Base-by-base conservation (phyloP, 2,888 invertebrate species). In the Oscheius myriophilus region DNA sequence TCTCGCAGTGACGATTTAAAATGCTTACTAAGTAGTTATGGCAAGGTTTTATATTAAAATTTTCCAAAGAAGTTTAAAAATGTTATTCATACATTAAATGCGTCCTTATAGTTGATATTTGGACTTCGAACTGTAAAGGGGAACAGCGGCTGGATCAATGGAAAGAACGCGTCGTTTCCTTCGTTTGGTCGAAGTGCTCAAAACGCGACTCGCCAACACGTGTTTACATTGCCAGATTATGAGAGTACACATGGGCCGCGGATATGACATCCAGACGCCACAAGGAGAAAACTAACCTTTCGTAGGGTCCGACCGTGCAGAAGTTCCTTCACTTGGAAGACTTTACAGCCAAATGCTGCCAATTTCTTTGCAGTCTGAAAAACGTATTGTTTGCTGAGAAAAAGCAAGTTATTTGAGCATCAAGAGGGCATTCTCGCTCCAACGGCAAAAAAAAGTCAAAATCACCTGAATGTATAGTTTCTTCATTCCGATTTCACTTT, bases 281-380 rank as follows among this genome's bases (percentile, higher is more conserved):
- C 14, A 23, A 41, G 9, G 25, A 54, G 23, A 39, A 18, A 39
- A n/a, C 25, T 53, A 18, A 91, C 91, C 89, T 90, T 90, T 84
- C 90, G 89, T 82, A 90, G 89, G 1, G 90, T 90, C 81, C 90
- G 89, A 55, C 90, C 90, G 63, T 90, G 87, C 14, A 90, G 87
- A 6, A 90, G 86, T 83, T 91, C 91, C 82, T 91, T 91, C 49
- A 91, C 91, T 79, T 90, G 89, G 80, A 90, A 91, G 16, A 91
- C 88, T 73, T 90, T 89, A 86, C 91, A 91, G 46, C 90, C 90
- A 84, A 89, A 90, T 7, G 90, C 89, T 3, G 91, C 90, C 71
- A 91, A 87, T 63, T 90, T 88, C 73, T 89, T 89, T 81, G 91
- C 91, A 67, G 90, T 90, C 84, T 91, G 71, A 62, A 76, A 68